Conservation (phyloP, 2,797 vertebrate species). For the Salarias fasciatus region DNA sequence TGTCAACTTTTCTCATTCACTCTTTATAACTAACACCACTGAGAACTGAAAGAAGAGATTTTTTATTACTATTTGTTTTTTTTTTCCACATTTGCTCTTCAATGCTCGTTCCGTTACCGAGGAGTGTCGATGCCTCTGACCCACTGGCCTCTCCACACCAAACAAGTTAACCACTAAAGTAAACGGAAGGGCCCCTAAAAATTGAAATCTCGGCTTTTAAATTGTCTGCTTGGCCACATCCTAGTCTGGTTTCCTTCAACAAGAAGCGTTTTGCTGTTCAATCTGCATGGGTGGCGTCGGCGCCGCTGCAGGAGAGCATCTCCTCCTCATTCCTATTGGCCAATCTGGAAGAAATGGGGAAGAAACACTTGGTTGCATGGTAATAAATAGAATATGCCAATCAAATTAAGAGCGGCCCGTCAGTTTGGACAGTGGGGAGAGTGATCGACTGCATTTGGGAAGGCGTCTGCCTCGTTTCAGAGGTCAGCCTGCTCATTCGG, state of each 20-base stretch:
- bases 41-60: no score
- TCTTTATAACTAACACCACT: no score
- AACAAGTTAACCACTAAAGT: constrained; percentile 58
- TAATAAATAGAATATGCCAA: constrained; percentile 84
- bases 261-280: constrained; percentile 67
- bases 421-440: constrained; percentile 63
- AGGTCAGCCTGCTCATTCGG: no score
- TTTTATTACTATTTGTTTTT: no score
- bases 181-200: constrained; percentile 48
- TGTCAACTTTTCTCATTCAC: no score
- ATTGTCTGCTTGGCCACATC: constrained; percentile 42
- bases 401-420: constrained; percentile 73
- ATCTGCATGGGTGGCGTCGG: constrained; percentile 72
- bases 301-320: constrained; percentile 22
- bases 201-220: no score
- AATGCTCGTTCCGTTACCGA: no score
- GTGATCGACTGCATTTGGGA: constrained; percentile 54
- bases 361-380: constrained; percentile 62
- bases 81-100: no score
- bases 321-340: constrained; percentile 66
- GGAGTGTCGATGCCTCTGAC: neutral
- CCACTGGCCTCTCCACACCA: constrained; percentile 39
- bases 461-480: constrained; percentile 60
- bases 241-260: constrained; percentile 55
- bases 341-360: constrained; percentile 71